phyloP scores from a whole-genome alignment of 2,113 vertebrate genomes.

The Python bivittatus region DNA sequence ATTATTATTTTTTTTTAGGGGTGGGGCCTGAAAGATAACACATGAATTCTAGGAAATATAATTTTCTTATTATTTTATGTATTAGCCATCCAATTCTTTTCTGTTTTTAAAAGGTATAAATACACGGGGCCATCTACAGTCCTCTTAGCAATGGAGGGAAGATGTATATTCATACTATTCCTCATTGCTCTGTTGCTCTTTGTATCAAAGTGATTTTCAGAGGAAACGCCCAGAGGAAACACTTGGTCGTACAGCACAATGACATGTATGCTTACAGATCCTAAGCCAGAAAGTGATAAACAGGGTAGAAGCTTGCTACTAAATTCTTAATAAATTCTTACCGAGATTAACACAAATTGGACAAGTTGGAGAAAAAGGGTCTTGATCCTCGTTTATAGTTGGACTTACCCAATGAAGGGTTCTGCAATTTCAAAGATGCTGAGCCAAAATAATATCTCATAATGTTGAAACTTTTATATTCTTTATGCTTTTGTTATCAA shows the following conservation, averaged over 20 bases:
- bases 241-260: not conserved
- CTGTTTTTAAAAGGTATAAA: not conserved
- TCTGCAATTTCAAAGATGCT: not conserved
- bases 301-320: not conserved
- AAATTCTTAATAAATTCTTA: not conserved
- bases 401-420: not conserved
- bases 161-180: not conserved
- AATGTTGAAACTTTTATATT: not conserved
- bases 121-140: not conserved
- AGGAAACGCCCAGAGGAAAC: not conserved
- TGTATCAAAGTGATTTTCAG: not conserved
- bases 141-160: not conserved
- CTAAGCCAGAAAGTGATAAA: not conserved
- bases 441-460: not conserved
- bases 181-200: not conserved
- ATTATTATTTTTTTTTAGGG: not conserved
- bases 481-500: not conserved
- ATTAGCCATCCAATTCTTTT: not conserved
- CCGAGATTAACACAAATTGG: not conserved
- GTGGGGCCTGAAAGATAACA: not conserved
- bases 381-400: not conserved
- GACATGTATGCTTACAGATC: not conserved
- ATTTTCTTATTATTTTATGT: not conserved
- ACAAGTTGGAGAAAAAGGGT: not conserved
- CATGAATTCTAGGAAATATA: not conserved